phyloP scores from a whole-genome alignment of 2,113 vertebrate genomes.

The Pseudopipra pipra region DNA sequence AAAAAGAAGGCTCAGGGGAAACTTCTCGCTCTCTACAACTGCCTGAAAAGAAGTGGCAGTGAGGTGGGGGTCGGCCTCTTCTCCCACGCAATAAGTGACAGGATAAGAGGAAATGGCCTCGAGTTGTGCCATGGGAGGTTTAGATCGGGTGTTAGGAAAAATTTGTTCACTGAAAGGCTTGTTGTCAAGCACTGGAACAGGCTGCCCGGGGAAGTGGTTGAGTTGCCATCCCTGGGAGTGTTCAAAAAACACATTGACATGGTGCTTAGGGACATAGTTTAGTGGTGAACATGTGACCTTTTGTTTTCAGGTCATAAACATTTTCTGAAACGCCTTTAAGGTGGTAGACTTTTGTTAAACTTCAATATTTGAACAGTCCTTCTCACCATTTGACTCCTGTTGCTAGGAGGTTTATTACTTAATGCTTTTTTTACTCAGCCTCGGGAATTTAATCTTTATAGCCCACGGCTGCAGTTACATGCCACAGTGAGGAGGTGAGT shows the following conservation, averaged over 20 bases:
- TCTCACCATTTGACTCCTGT: not conserved
- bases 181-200: not conserved
- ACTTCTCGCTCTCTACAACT: not conserved
- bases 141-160: not conserved
- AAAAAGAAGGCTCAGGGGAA: not conserved
- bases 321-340: not conserved
- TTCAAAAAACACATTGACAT: not conserved
- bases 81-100: not conserved
- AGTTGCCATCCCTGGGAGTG: not conserved
- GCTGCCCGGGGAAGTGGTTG: not conserved
- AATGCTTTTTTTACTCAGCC: not conserved
- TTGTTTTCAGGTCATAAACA: not conserved
- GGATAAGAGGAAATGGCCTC: not conserved
- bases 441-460: not conserved
- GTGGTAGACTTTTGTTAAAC: not conserved
- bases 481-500: not conserved
- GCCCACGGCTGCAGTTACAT: not conserved
- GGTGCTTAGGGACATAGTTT: not conserved
- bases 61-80: rapidly evolving
- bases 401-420: not conserved
- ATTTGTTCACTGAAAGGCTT: not conserved
- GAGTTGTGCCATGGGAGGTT: not conserved
- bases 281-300: not conserved
- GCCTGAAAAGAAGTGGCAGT: not conserved
- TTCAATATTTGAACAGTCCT: not conserved